A percentile compares a stretch with the other conserved stretches of the same genome.
phyloP scores from a whole-genome alignment of 2,113 vertebrate genomes.

The Varanus komodoensis region DNA sequence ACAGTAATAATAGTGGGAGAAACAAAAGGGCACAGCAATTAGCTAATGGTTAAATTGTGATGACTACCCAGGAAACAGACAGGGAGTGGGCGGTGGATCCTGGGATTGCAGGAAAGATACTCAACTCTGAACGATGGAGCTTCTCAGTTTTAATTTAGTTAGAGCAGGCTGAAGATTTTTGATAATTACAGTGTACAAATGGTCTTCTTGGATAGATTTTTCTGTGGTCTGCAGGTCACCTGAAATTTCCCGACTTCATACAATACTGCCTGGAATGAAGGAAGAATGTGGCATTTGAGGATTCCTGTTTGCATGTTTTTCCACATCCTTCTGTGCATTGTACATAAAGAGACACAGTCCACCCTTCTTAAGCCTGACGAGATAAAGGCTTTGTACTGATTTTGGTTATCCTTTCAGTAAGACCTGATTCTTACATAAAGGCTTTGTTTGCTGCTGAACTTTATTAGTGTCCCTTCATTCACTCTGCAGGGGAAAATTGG shows the following conservation, averaged over 20 bases:
- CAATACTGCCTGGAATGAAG: neutral
- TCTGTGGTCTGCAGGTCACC: neutral
- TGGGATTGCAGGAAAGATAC: neutral
- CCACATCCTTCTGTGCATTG: neutral
- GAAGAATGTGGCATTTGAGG: neutral
- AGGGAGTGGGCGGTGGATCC: neutral
- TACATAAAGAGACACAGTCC: neutral
- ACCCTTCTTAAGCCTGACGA: neutral
- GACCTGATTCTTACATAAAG: neutral
- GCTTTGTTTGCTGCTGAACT: neutral
- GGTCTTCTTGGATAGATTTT: neutral
- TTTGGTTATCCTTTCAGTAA: neutral
- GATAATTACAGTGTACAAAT: neutral
- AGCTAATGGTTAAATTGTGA: neutral
- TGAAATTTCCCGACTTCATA: neutral
- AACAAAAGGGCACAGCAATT: neutral
- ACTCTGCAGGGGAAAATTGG: neutral
- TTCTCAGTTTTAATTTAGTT: neutral
- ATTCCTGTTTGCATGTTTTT: neutral
- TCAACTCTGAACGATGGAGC: neutral
- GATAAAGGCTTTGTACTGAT: neutral
- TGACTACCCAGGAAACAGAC: neutral
- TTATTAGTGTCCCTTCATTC: neutral
- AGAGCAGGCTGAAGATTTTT: neutral
- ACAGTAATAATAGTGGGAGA: no score